Conservation (phyloP, 2,113 vertebrate species). For the Myiozetetes cayanensis region DNA sequence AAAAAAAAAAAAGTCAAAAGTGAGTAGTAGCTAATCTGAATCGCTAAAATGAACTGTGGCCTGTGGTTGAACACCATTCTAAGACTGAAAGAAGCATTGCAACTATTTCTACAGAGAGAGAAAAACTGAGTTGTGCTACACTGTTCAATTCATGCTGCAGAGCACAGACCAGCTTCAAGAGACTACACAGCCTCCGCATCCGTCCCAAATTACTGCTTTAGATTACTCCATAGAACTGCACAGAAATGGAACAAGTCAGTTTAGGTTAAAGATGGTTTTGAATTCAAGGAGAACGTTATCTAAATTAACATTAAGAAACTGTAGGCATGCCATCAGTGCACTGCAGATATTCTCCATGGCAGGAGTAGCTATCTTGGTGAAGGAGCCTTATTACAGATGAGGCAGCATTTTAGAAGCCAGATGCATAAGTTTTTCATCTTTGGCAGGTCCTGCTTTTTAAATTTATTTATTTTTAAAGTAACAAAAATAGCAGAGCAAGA, state of each 20-base stretch:
- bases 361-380: background rate
- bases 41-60: accelerated
- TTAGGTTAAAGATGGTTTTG: background rate
- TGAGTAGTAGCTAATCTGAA: background rate
- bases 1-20: background rate
- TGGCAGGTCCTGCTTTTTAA: background rate
- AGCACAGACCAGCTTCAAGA: background rate
- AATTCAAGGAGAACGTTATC: background rate
- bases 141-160: background rate
- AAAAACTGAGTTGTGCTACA: background rate
- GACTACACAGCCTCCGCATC: accelerated
- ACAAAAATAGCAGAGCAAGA: background rate
- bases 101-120: background rate
- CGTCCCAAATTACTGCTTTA: background rate
- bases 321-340: background rate
- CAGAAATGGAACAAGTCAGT: background rate
- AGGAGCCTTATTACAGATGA: slow-evolving; percentile 11
- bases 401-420: background rate
- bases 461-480: background rate
- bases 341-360: background rate
- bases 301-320: background rate
- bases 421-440: background rate
- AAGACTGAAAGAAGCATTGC: background rate
- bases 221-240: background rate
- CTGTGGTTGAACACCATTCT: background rate